Base-by-base conservation (phyloP, 1,140 invertebrate genomes). In the Ditylenchus dipsaci region DNA sequence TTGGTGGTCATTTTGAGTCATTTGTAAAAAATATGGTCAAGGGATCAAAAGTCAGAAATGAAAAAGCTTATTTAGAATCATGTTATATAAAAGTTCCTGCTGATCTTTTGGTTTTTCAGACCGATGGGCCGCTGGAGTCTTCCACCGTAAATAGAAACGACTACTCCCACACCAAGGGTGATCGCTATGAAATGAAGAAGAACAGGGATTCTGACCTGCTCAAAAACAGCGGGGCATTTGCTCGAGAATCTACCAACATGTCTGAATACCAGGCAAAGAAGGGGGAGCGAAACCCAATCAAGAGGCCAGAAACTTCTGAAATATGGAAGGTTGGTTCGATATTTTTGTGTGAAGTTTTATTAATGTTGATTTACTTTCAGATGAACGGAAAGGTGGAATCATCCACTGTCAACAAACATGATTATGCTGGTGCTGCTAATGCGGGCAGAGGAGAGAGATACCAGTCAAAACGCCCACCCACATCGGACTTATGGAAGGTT, bases 121-220 rank as follows among this genome's bases (percentile, higher is more conserved):
- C 59, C 7, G n/a, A 19, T n/a, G 42, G 29, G 8, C 29, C 59
- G 3, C 59, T 61, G n/a, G 59, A 61, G 27, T 61, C n/a, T 21
- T 42, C 65, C 21, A 42, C 71, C 0, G 58, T 29, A 7, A 64
- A 29, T 30, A 38, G 38, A 45, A 19, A 30, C 11, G 71, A 74
- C 17, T 74, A 73, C 19, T 45, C 43, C 0, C 29, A 53, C 5
- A 73, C 64, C 19, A 38, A 63, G 17, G 71, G 60, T 19, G 71
- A 73, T 30, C 38, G 71, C n/a, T 74, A 58, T 23, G 71, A 73
- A 49, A 42, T 42, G 19, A 72, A 53, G n/a, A 56, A 42, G 56
- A 71, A 71, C 15, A 59, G 67, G 38, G 63, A 65, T 38, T 76
- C 73, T n/a, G 66, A 76, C 19, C 33, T 71, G 9, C 63, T 61